Evolutionary conservation across 2,113 vertebrate species (phyloP), one percentile per base, ranked within the genome.

Genomic region (Tragulus kanchil): DNA sequence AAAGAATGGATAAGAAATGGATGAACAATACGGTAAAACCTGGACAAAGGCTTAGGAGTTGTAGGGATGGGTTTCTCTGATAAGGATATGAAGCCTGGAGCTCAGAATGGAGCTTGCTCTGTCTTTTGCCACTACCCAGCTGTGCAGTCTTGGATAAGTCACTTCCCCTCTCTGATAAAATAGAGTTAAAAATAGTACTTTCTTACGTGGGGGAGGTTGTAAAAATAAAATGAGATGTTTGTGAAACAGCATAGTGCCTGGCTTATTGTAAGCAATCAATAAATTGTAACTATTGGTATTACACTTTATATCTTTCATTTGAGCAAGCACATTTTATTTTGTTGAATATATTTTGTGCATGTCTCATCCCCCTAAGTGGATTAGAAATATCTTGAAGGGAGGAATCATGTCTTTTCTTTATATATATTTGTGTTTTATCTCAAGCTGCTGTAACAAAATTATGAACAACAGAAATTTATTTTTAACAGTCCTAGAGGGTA

Each of bases 81-180:
- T 65, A 65, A 96, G 50, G 50, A 79, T 56, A 2, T 87, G 54
- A 94, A 8, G 28, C 56, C 78, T 67, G 8, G 19, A 5, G 12
- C 54, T 58, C 52, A 81, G 67, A 52, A 89, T 73, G 69, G 50
- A 42, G 19, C 58, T 94, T 28, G 52, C 8, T 69, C 71, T 92
- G 42, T 69, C 45, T 73, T 85, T 42, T 58, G 6, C 54, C 19
- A 9, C 65, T 75, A 56, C 59, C 9, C 54, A 89, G 65, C 95
- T 96, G 59, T 89, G 85, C 73, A 83, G 21, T 52, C 84, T 92
- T 89, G 85, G 71, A 84, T 61, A 97, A 91, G 58, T 88, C 77
- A 87, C 54, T 97, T 95, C 90, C 90, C 50, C 62, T 81, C 87
- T 95, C 81, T 82, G 79, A 19, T 92, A 85, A 94, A 95, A 65